These are phyloP conservation scores for Sialis fuliginosa DNA, from an alignment of 2,888 invertebrate species.

Conservation along the genomic window DNA sequence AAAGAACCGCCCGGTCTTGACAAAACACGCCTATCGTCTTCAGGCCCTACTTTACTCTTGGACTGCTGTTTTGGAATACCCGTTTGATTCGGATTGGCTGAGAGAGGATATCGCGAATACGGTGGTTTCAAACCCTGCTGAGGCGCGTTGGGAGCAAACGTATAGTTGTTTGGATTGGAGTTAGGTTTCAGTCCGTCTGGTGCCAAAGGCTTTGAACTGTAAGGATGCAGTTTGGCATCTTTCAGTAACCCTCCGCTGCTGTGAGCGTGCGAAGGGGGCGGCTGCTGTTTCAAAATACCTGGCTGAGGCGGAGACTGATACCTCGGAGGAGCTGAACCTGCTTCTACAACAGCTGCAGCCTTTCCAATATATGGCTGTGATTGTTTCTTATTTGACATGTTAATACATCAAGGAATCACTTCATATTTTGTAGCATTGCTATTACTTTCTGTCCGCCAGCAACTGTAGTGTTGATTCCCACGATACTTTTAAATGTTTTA, in stretches of 20 bases:
- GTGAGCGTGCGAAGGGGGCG: conserved; percentile 21
- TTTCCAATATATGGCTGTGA: conserved; percentile 20
- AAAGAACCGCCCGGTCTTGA: too few species aligned
- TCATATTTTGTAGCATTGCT: too few species aligned
- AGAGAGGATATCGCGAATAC: conserved; percentile 9
- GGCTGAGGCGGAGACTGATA: conserved; percentile 65
- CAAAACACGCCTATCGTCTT: neutral
- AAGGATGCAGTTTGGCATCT: conserved; percentile 22
- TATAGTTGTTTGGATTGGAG: conserved; percentile 4
- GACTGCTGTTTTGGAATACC: conserved; percentile 1
- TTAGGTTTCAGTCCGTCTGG: neutral
- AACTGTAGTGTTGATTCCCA: too few species aligned
- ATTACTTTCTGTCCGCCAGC: too few species aligned
- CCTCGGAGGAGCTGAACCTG: conserved; percentile 39
- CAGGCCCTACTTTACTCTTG: neutral
- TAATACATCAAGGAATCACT: conserved; percentile 6
- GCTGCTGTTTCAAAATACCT: conserved; percentile 38
- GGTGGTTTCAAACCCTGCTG: conserved; percentile 5
- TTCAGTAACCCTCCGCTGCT: conserved; percentile 17
- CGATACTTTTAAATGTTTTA: too few species aligned
- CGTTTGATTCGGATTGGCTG: conserved; percentile 5
- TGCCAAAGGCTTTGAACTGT: neutral
- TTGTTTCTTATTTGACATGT: conserved; percentile 28
- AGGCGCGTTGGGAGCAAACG: conserved; percentile 5
- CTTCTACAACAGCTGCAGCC: conserved; percentile 16